Percentiles rank a stretch among this genome's conserved stretches.
Evolutionary conservation across 1,140 invertebrate species (phyloP).

Genomic region (Luehdorfia chinensis): DNA sequence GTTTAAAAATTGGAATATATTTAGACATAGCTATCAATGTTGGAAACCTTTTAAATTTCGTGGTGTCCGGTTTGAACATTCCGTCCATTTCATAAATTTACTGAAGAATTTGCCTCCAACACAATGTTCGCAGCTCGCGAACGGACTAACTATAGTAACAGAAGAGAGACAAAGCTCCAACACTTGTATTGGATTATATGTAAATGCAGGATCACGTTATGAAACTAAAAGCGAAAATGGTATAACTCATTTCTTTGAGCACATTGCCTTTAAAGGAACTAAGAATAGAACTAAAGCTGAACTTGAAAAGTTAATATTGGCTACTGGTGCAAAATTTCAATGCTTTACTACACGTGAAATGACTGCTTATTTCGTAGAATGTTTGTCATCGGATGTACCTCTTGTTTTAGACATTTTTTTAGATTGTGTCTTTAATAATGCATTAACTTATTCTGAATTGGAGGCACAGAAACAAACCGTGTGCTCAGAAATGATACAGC

Average conservation of each 20-base stretch:
- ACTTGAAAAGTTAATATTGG: slow-evolving; percentile 85
- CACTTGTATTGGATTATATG: slow-evolving; percentile 85
- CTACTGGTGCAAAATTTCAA: slow-evolving; percentile 86
- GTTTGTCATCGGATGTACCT: slow-evolving; percentile 80
- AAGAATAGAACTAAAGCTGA: slow-evolving; percentile 79
- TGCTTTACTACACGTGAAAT: slow-evolving; percentile 88
- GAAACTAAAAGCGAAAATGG: slow-evolving; percentile 85
- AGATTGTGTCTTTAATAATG: slow-evolving; percentile 86
- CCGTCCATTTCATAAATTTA: slow-evolving; percentile 21
- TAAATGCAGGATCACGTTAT: slow-evolving; percentile 86
- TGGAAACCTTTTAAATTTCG: neutral
- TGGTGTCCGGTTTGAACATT: slow-evolving; percentile 4
- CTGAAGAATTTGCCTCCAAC: slow-evolving; percentile 28
- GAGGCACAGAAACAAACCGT: slow-evolving; percentile 84
- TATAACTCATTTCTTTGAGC: slow-evolving; percentile 87
- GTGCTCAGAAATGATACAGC: slow-evolving; percentile 82
- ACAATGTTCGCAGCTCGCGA: slow-evolving; percentile 27
- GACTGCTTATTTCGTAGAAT: slow-evolving; percentile 87
- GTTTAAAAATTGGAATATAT: neutral
- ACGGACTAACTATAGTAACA: slow-evolving; percentile 45
- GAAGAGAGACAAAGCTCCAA: slow-evolving; percentile 36
- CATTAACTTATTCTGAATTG: slow-evolving; percentile 79
- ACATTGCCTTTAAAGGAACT: slow-evolving; percentile 89
- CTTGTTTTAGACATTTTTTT: slow-evolving; percentile 84
- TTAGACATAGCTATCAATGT: neutral